These are phyloP conservation scores for Notothenia coriiceps DNA, from an alignment of 2,113 vertebrate species.

Conservation along the genomic window DNA sequence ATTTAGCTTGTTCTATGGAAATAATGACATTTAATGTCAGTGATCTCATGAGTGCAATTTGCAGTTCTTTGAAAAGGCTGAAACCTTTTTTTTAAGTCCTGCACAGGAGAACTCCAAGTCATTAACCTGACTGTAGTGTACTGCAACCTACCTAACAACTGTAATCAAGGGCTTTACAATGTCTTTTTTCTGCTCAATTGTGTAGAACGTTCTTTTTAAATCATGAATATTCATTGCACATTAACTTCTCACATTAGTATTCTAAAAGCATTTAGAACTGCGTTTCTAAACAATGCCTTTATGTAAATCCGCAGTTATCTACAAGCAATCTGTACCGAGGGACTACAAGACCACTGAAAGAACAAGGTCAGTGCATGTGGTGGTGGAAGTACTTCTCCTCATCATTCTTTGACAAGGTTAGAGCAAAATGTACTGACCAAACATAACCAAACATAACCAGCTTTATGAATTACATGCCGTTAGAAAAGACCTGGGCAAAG, in stretches of 20 bases:
- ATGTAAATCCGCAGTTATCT: slow-evolving; percentile 74
- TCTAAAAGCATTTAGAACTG: slow-evolving; percentile 65
- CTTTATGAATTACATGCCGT: slow-evolving; percentile 8
- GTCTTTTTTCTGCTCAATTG: slow-evolving; percentile 51
- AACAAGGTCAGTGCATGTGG: slow-evolving; percentile 66
- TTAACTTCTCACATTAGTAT: slow-evolving; percentile 73
- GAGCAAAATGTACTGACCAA: slow-evolving; percentile 27
- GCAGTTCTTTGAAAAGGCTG: slow-evolving; percentile 34
- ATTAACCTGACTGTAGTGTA: slow-evolving; percentile 60
- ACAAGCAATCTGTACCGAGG: slow-evolving; percentile 66
- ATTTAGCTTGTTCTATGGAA: slow-evolving; percentile 63
- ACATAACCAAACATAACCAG: slow-evolving; percentile 14
- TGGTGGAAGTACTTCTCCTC: slow-evolving; percentile 42
- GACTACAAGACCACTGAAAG: slow-evolving; percentile 53
- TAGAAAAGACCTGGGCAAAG: not conserved
- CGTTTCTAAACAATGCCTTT: slow-evolving; percentile 66
- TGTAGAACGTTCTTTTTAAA: slow-evolving; percentile 40
- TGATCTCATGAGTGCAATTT: slow-evolving; percentile 59
- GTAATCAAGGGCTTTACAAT: slow-evolving; percentile 49
- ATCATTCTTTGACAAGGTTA: slow-evolving; percentile 75
- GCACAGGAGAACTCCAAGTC: slow-evolving; percentile 21
- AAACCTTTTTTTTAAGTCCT: slow-evolving; percentile 38
- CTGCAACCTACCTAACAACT: slow-evolving; percentile 39
- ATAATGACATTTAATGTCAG: slow-evolving; percentile 62
- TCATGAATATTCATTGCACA: slow-evolving; percentile 79